Conservation (phyloP, 2,113 vertebrate species). For the Crotalus helleri region DNA sequence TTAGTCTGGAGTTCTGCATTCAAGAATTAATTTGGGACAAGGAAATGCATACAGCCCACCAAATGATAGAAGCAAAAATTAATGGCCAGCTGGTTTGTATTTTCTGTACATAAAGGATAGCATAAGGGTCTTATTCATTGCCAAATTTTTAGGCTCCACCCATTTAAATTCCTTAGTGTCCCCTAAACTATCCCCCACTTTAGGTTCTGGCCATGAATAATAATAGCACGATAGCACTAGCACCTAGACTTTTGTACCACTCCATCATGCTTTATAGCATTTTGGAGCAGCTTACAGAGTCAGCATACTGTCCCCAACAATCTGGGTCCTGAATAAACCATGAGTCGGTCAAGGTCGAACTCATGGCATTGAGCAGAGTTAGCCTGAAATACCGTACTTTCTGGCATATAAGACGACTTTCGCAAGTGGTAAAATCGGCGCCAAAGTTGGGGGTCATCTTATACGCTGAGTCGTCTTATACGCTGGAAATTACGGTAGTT, state of each 20-base stretch:
- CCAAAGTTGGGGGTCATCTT: too few relatives aligned
- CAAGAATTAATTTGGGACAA: neutral
- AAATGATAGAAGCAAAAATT: neutral
- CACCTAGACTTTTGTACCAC: neutral
- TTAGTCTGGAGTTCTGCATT: neutral
- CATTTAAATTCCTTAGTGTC: neutral
- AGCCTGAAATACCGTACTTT: too few relatives aligned
- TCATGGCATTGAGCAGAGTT: too few relatives aligned
- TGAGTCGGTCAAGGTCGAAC: too few relatives aligned
- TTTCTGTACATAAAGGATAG: neutral
- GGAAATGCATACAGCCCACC: neutral
- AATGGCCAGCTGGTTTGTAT: neutral
- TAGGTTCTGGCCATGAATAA: neutral
- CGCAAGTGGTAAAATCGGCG: too few relatives aligned
- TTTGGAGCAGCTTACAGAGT: neutral
- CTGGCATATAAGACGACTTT: too few relatives aligned
- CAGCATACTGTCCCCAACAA: neutral
- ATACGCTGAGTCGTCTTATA: too few relatives aligned
- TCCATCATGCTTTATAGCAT: neutral
- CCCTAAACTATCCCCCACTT: neutral
- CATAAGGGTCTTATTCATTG: neutral
- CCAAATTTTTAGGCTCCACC: neutral
- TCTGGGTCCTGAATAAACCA: neutral
- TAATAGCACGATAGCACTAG: neutral
- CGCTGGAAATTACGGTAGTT: too few relatives aligned